Conservation (phyloP, 2,113 vertebrate species). For the Megaceryle maxima region DNA sequence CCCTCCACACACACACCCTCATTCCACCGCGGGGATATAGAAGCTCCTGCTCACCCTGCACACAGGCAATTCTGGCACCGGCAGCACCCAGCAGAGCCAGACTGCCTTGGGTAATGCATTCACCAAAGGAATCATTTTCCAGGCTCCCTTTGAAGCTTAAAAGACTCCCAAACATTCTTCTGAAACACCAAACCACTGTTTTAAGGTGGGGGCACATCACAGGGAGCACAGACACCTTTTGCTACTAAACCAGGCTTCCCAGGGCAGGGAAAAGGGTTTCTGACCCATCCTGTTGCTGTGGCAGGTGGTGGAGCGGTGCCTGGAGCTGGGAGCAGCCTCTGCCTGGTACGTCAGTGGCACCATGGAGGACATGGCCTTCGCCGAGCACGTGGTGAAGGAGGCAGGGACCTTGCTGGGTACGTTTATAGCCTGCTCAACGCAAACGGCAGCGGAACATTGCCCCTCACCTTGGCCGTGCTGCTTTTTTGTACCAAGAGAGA, state of each 20-base stretch:
- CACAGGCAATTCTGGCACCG: background rate
- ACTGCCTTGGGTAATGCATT: background rate
- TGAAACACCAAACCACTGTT: background rate
- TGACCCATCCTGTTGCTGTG: background rate
- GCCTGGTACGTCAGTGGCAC: conserved; percentile 69
- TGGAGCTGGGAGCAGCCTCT: conserved; percentile 74
- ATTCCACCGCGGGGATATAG: background rate
- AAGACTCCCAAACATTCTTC: background rate
- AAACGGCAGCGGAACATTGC: accelerated
- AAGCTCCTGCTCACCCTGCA: background rate
- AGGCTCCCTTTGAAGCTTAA: background rate
- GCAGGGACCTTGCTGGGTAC: conserved; percentile 72
- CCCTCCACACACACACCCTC: background rate
- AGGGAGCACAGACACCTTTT: background rate
- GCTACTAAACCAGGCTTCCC: accelerated
- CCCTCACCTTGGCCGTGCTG: background rate
- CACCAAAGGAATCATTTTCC: background rate
- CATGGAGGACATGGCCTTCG: conserved; percentile 77
- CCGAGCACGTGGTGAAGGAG: conserved; percentile 70
- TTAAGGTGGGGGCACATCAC: background rate
- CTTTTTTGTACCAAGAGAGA: background rate
- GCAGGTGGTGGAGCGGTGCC: conserved; percentile 74
- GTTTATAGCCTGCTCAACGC: background rate
- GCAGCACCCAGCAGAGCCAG: background rate
- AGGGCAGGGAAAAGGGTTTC: background rate